Evolutionary conservation across 1,140 invertebrate species (phyloP).

Genomic region (Magallana angulata): DNA sequence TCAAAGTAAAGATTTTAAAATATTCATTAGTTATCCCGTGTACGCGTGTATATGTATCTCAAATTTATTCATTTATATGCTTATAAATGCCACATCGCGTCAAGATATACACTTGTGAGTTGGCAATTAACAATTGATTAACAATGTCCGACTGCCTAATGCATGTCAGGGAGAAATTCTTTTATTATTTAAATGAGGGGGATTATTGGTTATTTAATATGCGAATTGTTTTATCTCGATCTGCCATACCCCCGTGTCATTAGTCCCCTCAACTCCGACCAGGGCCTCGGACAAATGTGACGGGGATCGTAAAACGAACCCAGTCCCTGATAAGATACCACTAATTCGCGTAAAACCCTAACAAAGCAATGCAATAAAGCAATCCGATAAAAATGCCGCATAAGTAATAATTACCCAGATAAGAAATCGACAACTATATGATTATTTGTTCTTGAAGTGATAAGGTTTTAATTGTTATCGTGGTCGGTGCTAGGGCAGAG

Average conservation of each 20-base stretch:
- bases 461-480: constrained; percentile 39
- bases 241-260: constrained; percentile 10
- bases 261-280: neutral
- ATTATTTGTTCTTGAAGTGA: constrained; percentile 11
- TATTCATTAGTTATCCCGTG: too few species aligned
- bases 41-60: too few species aligned
- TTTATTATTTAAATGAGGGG: constrained; percentile 35
- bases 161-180: neutral
- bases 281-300: neutral
- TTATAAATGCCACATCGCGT: neutral
- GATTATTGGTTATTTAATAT: neutral
- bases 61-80: neutral
- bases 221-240: constrained; percentile 19
- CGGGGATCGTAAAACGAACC: constrained; percentile 37
- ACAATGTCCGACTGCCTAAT: neutral
- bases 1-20: too few species aligned
- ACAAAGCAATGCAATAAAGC: constrained; percentile 41
- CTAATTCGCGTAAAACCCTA: constrained; percentile 42
- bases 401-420: constrained; percentile 27
- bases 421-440: constrained; percentile 37
- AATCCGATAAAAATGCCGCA: constrained; percentile 36
- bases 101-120: neutral
- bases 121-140: constrained; percentile 25
- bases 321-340: constrained; percentile 36
- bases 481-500: neutral